phyloP scores from a whole-genome alignment of 2,113 vertebrate genomes.

The Eretmochelys imbricata region DNA sequence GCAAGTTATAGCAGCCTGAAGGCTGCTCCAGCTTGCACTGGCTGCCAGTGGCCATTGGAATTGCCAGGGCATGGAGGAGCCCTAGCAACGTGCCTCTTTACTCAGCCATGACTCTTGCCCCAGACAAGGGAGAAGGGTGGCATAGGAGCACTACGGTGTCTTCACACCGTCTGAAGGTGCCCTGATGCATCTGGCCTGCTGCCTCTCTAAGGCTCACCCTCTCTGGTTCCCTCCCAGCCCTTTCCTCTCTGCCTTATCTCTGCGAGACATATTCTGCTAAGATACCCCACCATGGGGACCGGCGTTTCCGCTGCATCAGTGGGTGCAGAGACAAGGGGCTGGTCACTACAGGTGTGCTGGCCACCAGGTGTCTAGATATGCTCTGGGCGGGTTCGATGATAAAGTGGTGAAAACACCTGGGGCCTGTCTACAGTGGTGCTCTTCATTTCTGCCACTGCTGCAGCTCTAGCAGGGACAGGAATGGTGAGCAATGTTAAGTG shows the following conservation, averaged over 20 bases:
- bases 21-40: background rate
- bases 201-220: rapidly evolving
- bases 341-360: too few relatives aligned
- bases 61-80: background rate
- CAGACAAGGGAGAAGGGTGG: background rate
- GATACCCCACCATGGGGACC: background rate
- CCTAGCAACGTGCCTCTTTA: background rate
- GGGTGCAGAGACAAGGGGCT: rapidly evolving
- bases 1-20: background rate
- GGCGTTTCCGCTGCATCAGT: rapidly evolving
- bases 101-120: rapidly evolving
- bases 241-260: background rate
- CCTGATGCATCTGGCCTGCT: background rate
- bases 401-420: background rate
- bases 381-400: background rate
- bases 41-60: background rate
- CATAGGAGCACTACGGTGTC: rapidly evolving
- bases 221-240: background rate
- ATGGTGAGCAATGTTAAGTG: background rate
- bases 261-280: background rate
- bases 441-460: background rate
- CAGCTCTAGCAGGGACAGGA: background rate
- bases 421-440: background rate
- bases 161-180: background rate
- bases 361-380: background rate